Conservation (phyloP, 2,888 invertebrate species). For the Oxyscelio sp. region DNA sequence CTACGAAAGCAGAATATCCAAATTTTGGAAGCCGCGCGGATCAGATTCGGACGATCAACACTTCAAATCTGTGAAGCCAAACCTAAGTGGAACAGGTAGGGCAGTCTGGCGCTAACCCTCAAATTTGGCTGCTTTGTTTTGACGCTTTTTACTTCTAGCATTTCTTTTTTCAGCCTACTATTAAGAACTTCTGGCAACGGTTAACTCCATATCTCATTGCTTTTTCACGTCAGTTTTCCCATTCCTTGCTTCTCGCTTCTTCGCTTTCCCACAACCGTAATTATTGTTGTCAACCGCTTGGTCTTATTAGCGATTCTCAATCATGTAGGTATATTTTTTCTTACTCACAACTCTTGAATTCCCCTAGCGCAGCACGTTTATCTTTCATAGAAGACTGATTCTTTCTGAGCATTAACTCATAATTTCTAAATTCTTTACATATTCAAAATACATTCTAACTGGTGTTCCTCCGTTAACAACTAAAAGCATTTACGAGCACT, state of each 20-base stretch:
- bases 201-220: conserved; percentile 80
- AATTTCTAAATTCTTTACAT: too few species aligned
- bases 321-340: conserved; percentile 56
- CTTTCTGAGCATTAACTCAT: conserved; percentile 24
- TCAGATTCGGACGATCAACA: conserved; percentile 89
- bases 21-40: conserved; percentile 90
- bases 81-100: conserved; percentile 73
- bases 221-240: conserved; percentile 79
- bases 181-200: conserved; percentile 81
- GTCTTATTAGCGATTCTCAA: conserved; percentile 71
- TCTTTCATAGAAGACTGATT: background rate
- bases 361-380: conserved; percentile 37
- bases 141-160: conserved; percentile 76
- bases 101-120: background rate
- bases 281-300: conserved; percentile 68
- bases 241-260: conserved; percentile 78
- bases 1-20: conserved; percentile 91
- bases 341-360: conserved; percentile 54
- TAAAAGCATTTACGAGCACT: background rate
- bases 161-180: conserved; percentile 84
- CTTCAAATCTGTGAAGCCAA: conserved; percentile 90
- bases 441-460: too few species aligned
- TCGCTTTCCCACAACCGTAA: conserved; percentile 73
- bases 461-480: background rate
- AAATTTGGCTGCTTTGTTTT: conserved; percentile 53